phyloP scores from a whole-genome alignment of 1,140 invertebrate species.

The Gonioctena quinquepunctata region DNA sequence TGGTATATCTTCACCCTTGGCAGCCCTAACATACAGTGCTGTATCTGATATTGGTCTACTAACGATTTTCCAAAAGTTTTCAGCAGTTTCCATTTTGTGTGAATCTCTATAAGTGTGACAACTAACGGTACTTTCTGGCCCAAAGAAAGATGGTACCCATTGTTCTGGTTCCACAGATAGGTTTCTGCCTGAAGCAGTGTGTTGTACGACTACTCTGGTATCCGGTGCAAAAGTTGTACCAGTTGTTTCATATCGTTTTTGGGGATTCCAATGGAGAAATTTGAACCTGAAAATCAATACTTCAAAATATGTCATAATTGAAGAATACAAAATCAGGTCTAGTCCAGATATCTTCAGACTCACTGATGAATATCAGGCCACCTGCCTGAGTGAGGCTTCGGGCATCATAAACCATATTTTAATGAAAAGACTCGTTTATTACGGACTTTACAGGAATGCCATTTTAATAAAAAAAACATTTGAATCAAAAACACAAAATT shows the following conservation, averaged over 20 bases:
- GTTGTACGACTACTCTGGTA: conserved; percentile 45
- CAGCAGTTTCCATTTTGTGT: conserved; percentile 48
- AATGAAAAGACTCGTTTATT: too few species aligned
- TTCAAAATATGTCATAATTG: too few species aligned
- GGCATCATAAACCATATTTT: too few species aligned
- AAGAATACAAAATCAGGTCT: too few species aligned
- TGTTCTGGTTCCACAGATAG: conserved; percentile 39
- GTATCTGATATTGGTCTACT: conserved; percentile 31
- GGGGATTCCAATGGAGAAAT: conserved; percentile 42
- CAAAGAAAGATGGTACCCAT: conserved; percentile 50
- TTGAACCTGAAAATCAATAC: conserved; percentile 45
- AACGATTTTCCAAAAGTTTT: conserved; percentile 47
- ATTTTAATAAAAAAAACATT: too few species aligned
- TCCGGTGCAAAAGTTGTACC: conserved; percentile 41
- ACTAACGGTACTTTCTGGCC: conserved; percentile 42
- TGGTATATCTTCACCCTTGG: conserved; percentile 44
- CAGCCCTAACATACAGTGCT: conserved; percentile 37
- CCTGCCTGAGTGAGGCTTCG: too few species aligned
- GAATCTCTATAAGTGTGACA: conserved; percentile 46
- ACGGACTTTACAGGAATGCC: too few species aligned
- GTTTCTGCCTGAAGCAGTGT: conserved; percentile 49
- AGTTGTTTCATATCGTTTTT: conserved; percentile 38
- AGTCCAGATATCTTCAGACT: too few species aligned
- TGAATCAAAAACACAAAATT: too few species aligned
- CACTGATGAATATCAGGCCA: too few species aligned